phyloP scores from a whole-genome alignment of 2,888 invertebrate genomes.

The Epinotia bilunana region DNA sequence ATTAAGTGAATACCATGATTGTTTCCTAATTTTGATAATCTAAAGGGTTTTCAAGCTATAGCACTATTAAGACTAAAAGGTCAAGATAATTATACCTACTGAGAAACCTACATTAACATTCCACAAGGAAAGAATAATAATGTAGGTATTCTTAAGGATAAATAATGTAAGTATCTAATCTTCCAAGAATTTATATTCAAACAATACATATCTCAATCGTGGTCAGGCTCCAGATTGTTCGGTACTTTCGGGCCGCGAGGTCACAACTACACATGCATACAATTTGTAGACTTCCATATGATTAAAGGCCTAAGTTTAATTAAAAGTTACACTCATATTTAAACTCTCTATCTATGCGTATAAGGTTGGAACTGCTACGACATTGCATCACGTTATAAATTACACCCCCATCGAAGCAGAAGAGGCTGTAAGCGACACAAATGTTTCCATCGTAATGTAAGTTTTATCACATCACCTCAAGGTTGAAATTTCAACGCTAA shows the following conservation, averaged over 20 bases:
- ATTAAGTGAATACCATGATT: not conserved
- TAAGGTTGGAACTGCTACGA: constrained; percentile 45
- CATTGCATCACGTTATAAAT: constrained; percentile 60
- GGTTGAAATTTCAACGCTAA: constrained; percentile 52
- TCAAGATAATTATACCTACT: too few relatives aligned
- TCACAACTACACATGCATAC: constrained; percentile 49
- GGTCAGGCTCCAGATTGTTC: constrained; percentile 43
- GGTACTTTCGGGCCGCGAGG: constrained; percentile 51
- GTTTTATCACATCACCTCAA: constrained; percentile 48
- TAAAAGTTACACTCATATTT: not conserved
- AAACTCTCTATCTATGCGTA: fast-evolving
- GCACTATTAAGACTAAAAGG: too few relatives aligned
- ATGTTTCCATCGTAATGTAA: constrained; percentile 46
- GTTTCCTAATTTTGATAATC: too few relatives aligned
- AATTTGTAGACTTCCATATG: constrained; percentile 20
- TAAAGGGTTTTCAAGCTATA: not conserved
- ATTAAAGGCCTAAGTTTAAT: constrained; percentile 20
- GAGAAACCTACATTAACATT: too few relatives aligned
- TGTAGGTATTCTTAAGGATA: not conserved
- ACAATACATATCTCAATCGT: constrained; percentile 33
- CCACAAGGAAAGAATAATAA: not conserved
- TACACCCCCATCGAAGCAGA: constrained; percentile 53
- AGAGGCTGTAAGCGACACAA: constrained; percentile 52
- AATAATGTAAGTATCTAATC: not conserved
- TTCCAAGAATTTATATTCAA: not conserved